These are phyloP conservation scores for Hypocryptadius cinnamomeus DNA, from an alignment of 2,113 vertebrate genomes.

Conservation along the genomic window DNA sequence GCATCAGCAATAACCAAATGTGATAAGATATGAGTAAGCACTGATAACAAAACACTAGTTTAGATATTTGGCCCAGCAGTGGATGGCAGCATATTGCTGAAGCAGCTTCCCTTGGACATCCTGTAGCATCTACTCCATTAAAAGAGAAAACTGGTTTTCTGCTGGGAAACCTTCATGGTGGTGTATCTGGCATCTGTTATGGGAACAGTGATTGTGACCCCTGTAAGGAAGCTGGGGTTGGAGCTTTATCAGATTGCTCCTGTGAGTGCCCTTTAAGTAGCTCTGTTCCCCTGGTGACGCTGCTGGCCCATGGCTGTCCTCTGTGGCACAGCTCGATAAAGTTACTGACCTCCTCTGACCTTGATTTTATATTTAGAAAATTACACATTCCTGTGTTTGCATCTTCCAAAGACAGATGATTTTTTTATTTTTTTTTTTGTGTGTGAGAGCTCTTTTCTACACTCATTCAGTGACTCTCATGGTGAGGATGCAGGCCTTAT, in stretches of 20 bases:
- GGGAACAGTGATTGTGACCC: not conserved
- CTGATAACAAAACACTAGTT: not conserved
- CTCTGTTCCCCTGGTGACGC: not conserved
- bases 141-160: not conserved
- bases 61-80: not conserved
- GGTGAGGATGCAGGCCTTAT: not conserved
- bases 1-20: not conserved
- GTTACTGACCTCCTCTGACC: not conserved
- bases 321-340: constrained; percentile 22
- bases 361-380: constrained; percentile 52
- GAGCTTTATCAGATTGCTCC: constrained; percentile 37
- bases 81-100: not conserved
- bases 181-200: constrained; percentile 6
- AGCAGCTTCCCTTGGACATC: not conserved
- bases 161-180: not conserved
- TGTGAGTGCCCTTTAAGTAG: not conserved
- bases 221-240: not conserved
- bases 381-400: constrained; percentile 4
- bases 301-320: not conserved
- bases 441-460: not conserved
- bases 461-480: not conserved
- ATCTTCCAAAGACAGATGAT: not conserved
- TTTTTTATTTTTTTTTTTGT: not conserved
- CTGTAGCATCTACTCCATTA: not conserved
- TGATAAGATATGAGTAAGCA: not conserved